Percentiles rank a stretch among this genome's conserved stretches.
Conservation (phyloP, 2,888 invertebrate species). For the Scaptomyza parva region DNA sequence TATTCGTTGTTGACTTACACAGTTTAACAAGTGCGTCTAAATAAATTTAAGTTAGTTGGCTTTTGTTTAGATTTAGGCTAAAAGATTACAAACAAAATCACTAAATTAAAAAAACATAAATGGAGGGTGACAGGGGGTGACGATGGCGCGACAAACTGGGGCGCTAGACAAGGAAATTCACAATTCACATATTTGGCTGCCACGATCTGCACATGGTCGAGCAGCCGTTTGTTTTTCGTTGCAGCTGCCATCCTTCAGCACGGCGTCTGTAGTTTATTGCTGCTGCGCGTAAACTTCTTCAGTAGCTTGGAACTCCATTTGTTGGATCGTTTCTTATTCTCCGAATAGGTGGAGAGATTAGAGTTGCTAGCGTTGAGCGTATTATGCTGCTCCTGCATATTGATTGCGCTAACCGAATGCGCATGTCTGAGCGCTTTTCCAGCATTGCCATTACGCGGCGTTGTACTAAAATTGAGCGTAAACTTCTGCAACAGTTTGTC, state of each 20-base stretch:
- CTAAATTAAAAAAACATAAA: slow-evolving; percentile 37
- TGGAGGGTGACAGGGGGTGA: slow-evolving; percentile 54
- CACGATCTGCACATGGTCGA: slow-evolving; percentile 12
- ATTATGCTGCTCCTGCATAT: slow-evolving; percentile 59
- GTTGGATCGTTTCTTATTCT: slow-evolving; percentile 69
- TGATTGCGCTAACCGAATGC: slow-evolving; percentile 73
- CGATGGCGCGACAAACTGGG: slow-evolving; percentile 32
- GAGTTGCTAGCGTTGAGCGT: slow-evolving; percentile 67
- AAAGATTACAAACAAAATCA: slow-evolving; percentile 58
- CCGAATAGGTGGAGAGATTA: slow-evolving; percentile 67
- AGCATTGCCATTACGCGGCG: slow-evolving; percentile 34
- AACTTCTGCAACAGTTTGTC: slow-evolving; percentile 49
- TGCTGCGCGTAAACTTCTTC: slow-evolving; percentile 76
- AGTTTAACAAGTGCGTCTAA: slow-evolving; percentile 76
- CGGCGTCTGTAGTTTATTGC: slow-evolving; percentile 67
- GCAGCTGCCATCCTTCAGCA: slow-evolving; percentile 41
- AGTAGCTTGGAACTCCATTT: slow-evolving; percentile 72
- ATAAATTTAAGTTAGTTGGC: slow-evolving; percentile 71
- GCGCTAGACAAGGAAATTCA: slow-evolving; percentile 53
- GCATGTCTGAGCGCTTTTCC: slow-evolving; percentile 65
- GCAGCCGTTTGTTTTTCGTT: not conserved
- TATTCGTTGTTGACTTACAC: slow-evolving; percentile 77
- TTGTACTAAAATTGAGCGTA: slow-evolving; percentile 42
- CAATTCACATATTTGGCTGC: slow-evolving; percentile 27
- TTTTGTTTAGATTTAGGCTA: slow-evolving; percentile 58